These are phyloP conservation scores for Blastobasis lacticolella DNA, from an alignment of 2,888 invertebrate species.

Conservation along the genomic window DNA sequence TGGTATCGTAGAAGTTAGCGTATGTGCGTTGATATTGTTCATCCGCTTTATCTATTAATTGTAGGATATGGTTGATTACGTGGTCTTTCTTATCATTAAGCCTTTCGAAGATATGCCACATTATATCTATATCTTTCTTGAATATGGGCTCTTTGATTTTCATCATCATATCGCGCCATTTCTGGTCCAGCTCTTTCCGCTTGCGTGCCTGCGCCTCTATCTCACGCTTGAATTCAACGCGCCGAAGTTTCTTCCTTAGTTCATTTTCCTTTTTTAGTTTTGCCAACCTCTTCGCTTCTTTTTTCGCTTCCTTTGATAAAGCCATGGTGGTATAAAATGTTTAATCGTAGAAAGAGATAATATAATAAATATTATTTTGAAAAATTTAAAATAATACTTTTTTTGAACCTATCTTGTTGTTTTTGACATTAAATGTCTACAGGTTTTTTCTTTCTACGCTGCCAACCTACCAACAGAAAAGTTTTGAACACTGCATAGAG, in stretches of 20 bases:
- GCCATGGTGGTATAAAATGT: constrained; percentile 29
- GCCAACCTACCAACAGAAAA: no score
- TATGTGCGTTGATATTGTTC: constrained; percentile 77
- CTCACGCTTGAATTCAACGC: constrained; percentile 48
- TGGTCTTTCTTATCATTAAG: constrained; percentile 74
- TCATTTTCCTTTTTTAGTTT: constrained; percentile 40
- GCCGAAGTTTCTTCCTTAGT: constrained; percentile 36
- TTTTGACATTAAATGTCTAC: background rate
- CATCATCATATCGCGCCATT: constrained; percentile 51
- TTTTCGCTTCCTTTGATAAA: constrained; percentile 47
- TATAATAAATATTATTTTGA: background rate
- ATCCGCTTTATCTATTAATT: constrained; percentile 76
- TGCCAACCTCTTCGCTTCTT: constrained; percentile 47
- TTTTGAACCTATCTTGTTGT: background rate
- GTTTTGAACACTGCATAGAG: no score
- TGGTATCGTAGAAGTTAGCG: constrained; percentile 75
- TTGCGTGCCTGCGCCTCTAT: constrained; percentile 39
- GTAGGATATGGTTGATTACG: constrained; percentile 69
- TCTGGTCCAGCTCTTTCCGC: constrained; percentile 44
- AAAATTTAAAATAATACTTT: background rate
- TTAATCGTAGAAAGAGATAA: background rate
- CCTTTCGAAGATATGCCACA: constrained; percentile 70
- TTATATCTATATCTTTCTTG: constrained; percentile 49
- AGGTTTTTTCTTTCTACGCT: no score
- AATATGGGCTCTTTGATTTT: constrained; percentile 60